Conservation (phyloP, 2,113 vertebrate species). For the cattle (Bos taurus) region ARS-UCD2.0 NC_037333.1:80264501-80265000, state of each 20-base stretch:
- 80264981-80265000: neutral
- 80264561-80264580: neutral
- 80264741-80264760: neutral
- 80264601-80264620: neutral
- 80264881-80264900: neutral
- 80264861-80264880: neutral
- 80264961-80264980: neutral
- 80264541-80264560: neutral
- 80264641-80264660: neutral
- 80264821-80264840: neutral
- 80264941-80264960: neutral
- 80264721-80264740: neutral
- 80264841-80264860: neutral
- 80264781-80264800: neutral
- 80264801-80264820: neutral
- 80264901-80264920: neutral
- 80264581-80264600: neutral
- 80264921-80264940: neutral
- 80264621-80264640: neutral
- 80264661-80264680: neutral
- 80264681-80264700: neutral
- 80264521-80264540: neutral
- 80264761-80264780: neutral
- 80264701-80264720: neutral
- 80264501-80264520: neutral